Base-by-base conservation (phyloP, 2,113 vertebrate genomes). In the Macaca fascicularis region DNA sequence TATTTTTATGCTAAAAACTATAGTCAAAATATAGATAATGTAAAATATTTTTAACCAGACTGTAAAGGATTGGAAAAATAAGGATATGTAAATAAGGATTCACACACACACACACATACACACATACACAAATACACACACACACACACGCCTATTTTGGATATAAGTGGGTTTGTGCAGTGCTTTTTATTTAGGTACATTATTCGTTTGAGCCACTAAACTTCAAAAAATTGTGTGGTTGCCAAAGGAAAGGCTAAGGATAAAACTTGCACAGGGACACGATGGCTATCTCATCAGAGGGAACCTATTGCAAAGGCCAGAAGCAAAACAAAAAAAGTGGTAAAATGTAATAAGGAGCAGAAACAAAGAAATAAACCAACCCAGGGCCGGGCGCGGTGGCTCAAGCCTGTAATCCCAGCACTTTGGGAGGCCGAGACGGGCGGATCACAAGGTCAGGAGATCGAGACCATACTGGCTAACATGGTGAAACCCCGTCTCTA, bases 361-460 rank as follows among this genome's bases (percentile, higher is more conserved):
- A 94, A 95, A 89, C 8, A 86, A 88, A 67, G 38, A 87, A 80
- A 91, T 55, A 75, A 87, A 50, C 25, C n/a, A 90, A 67, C 22
- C 16, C 27, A n/a, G n/a, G n/a, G n/a, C n/a, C n/a, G n/a, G n/a
- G n/a, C n/a, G n/a, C n/a, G n/a, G n/a, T n/a, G n/a, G n/a, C n/a
- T n/a, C n/a, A n/a, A n/a, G n/a, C n/a, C n/a, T n/a, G n/a, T n/a
- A n/a, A n/a, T n/a, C n/a, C n/a, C n/a, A n/a, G n/a, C n/a, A n/a
- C n/a, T n/a, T n/a, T n/a, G n/a, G n/a, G n/a, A n/a, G n/a, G n/a
- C n/a, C n/a, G n/a, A n/a, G n/a, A n/a, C n/a, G n/a, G n/a, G n/a
- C n/a, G n/a, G n/a, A n/a, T n/a, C n/a, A n/a, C n/a, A n/a, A n/a
- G n/a, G n/a, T n/a, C n/a, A n/a, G n/a, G n/a, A n/a, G n/a, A n/a